phyloP scores from a whole-genome alignment of 30 jellyfish, hydroid and myxozoan genomes.

The Aurelia sp. region DNA sequence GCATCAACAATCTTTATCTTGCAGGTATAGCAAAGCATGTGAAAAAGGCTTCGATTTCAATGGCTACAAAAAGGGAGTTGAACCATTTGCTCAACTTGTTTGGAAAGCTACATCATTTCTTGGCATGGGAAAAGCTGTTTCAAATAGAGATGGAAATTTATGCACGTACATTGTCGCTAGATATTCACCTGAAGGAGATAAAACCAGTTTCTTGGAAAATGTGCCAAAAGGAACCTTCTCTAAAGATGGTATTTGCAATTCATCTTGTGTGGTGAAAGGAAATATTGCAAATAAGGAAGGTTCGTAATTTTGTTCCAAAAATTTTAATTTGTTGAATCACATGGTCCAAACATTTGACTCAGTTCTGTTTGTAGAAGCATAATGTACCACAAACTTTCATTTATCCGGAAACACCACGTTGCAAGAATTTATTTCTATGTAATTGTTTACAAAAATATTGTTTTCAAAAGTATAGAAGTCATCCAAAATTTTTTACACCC shows the following conservation, averaged over 20 bases:
- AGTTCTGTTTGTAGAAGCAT: too few relatives aligned
- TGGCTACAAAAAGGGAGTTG: conserved; percentile 80
- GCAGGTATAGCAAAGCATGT: conserved; percentile 96
- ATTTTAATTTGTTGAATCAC: too few relatives aligned
- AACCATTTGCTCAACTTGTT: conserved; percentile 95
- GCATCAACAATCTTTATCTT: background rate
- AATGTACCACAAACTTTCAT: too few relatives aligned
- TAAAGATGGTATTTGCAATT: conserved; percentile 63
- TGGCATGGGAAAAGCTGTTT: conserved; percentile 94
- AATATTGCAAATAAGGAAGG: conserved; percentile 26
- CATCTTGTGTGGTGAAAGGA: conserved; percentile 62
- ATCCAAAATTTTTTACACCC: too few relatives aligned
- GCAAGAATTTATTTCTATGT: too few relatives aligned
- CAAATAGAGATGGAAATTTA: conserved; percentile 77
- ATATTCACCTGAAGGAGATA: conserved; percentile 96
- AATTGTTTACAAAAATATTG: too few relatives aligned
- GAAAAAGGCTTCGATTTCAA: conserved; percentile 59
- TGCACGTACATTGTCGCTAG: conserved; percentile 97
- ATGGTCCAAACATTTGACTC: too few relatives aligned
- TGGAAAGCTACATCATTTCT: conserved; percentile 92
- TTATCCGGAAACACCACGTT: too few relatives aligned
- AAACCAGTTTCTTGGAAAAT: conserved; percentile 66
- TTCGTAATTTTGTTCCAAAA: background rate
- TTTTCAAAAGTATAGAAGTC: too few relatives aligned
- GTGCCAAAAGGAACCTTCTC: conserved; percentile 81